phyloP scores from a whole-genome alignment of 2,888 invertebrate species.

The Diplazon laetatorius region DNA sequence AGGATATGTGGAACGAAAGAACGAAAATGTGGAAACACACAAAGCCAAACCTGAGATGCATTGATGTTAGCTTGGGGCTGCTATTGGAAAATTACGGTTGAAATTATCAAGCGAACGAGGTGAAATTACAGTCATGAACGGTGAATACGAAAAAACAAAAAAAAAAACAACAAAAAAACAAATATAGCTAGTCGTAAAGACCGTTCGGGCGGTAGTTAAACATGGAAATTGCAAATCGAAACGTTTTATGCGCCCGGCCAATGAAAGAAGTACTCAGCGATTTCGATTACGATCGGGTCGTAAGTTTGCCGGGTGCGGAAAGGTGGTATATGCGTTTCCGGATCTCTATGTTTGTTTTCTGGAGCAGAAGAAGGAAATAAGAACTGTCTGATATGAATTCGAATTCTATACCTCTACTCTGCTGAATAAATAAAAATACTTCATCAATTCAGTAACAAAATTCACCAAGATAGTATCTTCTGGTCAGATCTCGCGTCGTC shows the following conservation, averaged over 20 bases:
- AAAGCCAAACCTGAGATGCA: no score
- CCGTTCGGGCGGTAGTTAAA: slow-evolving; percentile 72
- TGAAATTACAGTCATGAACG: background rate
- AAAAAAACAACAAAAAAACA: background rate
- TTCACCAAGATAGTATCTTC: background rate
- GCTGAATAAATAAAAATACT: background rate
- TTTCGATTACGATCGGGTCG: slow-evolving; percentile 69
- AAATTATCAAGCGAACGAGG: background rate
- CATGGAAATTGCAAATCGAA: slow-evolving; percentile 78
- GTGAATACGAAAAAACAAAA: background rate
- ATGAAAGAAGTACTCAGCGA: slow-evolving; percentile 72
- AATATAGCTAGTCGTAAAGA: slow-evolving; percentile 64
- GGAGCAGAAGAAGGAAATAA: slow-evolving; percentile 6
- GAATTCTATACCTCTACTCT: background rate
- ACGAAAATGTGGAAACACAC: no score
- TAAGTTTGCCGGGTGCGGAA: slow-evolving; percentile 61
- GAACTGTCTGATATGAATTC: slow-evolving; percentile 15
- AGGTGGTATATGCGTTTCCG: slow-evolving; percentile 36
- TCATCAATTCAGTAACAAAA: background rate
- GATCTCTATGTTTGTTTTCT: background rate
- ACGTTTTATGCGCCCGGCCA: slow-evolving; percentile 75
- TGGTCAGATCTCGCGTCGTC: background rate
- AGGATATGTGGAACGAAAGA: background rate
- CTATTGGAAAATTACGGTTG: background rate
- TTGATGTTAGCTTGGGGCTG: no score